phyloP scores from a whole-genome alignment of 2,888 invertebrate species.

The Lochmaea crataegi region DNA sequence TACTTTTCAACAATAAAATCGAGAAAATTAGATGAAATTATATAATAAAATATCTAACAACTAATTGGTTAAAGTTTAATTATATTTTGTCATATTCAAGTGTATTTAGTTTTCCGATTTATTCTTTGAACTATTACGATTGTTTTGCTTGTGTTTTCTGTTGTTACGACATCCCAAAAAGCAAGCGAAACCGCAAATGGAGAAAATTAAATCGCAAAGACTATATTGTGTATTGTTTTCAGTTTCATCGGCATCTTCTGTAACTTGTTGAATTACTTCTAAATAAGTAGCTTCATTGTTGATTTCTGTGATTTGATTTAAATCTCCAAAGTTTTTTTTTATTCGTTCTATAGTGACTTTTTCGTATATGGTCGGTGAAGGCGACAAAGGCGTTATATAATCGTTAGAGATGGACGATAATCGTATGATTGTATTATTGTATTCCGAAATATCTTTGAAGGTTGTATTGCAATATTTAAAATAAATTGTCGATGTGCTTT shows the following conservation, averaged over 20 bases:
- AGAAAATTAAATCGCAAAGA: slow-evolving; percentile 12
- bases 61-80: too few species aligned
- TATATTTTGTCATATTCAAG: too few species aligned
- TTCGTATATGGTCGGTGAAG: background rate
- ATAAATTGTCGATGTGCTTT: background rate
- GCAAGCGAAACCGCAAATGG: slow-evolving; percentile 9
- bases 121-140: too few species aligned
- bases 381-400: background rate
- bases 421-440: background rate
- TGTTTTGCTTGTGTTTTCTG: background rate
- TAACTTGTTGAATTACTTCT: background rate
- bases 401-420: background rate
- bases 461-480: background rate
- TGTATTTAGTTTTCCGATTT: too few species aligned
- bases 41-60: too few species aligned
- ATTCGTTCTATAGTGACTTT: background rate
- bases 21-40: too few species aligned
- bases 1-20: too few species aligned
- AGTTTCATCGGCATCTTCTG: background rate
- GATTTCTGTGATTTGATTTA: background rate
- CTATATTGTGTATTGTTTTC: background rate
- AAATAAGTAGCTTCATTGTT: background rate
- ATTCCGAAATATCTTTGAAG: too few species aligned
- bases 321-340: background rate
- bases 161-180: slow-evolving; percentile 1